Conservation (phyloP, 2,888 invertebrate genomes). For the Cosmia trapezina region DNA sequence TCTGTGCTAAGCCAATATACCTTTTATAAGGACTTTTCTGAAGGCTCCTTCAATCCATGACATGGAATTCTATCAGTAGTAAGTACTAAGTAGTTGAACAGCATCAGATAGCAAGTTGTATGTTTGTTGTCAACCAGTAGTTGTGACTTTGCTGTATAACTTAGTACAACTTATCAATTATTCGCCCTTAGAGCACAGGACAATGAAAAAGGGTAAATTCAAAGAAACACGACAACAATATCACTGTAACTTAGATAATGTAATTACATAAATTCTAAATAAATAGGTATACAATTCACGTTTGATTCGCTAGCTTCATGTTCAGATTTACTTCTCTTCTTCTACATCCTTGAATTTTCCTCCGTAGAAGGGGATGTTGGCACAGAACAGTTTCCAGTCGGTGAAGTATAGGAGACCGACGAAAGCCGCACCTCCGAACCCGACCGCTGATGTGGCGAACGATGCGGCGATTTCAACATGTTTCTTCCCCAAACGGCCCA, state of each 20-base stretch:
- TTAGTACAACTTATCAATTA: neutral
- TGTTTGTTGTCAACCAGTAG: neutral
- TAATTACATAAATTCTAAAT: constrained; percentile 67
- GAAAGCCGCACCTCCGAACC: constrained; percentile 92
- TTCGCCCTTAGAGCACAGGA: neutral
- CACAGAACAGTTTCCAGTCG: constrained; percentile 94
- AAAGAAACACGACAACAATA: constrained; percentile 18
- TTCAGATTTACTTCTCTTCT: constrained; percentile 69
- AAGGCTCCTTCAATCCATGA: neutral
- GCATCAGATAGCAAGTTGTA: too few relatives aligned
- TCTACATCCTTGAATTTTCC: constrained; percentile 92
- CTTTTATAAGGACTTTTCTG: neutral
- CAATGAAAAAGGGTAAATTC: neutral
- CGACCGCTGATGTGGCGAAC: constrained; percentile 90
- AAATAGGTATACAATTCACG: constrained; percentile 57
- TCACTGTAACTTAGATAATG: constrained; percentile 62
- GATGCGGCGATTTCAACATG: constrained; percentile 90
- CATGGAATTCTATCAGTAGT: neutral
- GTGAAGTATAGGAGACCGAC: constrained; percentile 92
- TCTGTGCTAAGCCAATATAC: neutral
- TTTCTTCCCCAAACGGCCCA: constrained; percentile 90
- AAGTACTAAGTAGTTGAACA: neutral
- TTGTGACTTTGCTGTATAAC: neutral
- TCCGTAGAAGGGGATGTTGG: constrained; percentile 94
- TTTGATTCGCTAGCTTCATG: constrained; percentile 31